Percentiles rank a stretch among this genome's conserved stretches.
Evolutionary conservation across 2,888 invertebrate species (phyloP).

Genomic region (Cryptocephalus moraei): DNA sequence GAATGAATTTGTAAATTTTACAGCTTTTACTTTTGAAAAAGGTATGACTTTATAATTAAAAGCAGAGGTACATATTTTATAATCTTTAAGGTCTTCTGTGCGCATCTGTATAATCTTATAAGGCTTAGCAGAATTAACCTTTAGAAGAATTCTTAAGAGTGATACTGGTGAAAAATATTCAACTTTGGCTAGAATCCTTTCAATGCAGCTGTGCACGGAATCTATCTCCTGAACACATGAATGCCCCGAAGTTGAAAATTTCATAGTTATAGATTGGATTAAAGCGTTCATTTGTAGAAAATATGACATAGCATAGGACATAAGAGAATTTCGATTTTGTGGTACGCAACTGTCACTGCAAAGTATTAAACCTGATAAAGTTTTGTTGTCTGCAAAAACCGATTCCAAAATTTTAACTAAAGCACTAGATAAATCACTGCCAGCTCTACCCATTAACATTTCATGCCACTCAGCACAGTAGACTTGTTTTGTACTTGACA

Average conservation of each 20-base stretch:
- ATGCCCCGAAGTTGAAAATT: too few relatives aligned
- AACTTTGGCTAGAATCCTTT: slow-evolving; percentile 1
- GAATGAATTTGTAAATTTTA: slow-evolving; percentile 1
- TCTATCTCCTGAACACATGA: too few relatives aligned
- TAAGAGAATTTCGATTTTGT: too few relatives aligned
- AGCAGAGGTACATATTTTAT: slow-evolving; percentile 3
- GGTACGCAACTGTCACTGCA: slow-evolving; percentile 27
- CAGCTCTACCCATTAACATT: slow-evolving; percentile 16
- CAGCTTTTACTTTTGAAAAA: slow-evolving; percentile 1
- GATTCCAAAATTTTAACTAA: slow-evolving; percentile 16
- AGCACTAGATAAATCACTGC: slow-evolving; percentile 18
- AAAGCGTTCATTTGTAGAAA: too few relatives aligned
- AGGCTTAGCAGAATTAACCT: neutral
- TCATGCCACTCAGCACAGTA: slow-evolving; percentile 22
- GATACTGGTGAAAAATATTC: slow-evolving; percentile 3
- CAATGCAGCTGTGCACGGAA: slow-evolving; percentile 11
- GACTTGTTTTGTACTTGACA: slow-evolving; percentile 18
- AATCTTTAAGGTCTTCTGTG: slow-evolving; percentile 1
- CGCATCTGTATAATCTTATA: slow-evolving; percentile 4
- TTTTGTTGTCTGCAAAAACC: slow-evolving; percentile 10
- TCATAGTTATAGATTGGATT: too few relatives aligned
- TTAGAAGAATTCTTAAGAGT: slow-evolving; percentile 1
- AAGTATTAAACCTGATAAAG: slow-evolving; percentile 17
- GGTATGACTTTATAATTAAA: slow-evolving; percentile 2
- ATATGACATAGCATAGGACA: too few relatives aligned